phyloP scores from a whole-genome alignment of 2,888 invertebrate species.

The Strigamia maritima region DNA sequence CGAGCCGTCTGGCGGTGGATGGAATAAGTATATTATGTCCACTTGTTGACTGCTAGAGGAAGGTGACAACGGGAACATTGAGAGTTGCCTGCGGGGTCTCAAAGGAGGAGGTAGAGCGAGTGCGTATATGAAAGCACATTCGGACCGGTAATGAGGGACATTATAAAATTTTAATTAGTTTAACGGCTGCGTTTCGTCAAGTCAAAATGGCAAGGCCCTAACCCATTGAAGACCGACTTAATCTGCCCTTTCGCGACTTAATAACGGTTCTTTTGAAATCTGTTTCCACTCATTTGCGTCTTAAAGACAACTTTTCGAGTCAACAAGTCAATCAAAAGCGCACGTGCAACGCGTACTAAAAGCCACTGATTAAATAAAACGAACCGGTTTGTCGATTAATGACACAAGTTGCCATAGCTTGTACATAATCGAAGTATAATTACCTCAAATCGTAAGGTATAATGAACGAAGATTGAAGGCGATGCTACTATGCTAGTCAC shows the following conservation, averaged over 20 bases:
- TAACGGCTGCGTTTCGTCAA: conserved; percentile 4
- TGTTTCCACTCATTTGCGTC: conserved; percentile 4
- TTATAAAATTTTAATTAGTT: conserved; percentile 4
- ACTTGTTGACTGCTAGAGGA: not conserved
- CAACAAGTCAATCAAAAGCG: conserved; percentile 4
- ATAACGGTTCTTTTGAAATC: not conserved
- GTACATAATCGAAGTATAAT: conserved; percentile 4
- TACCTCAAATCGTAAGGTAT: not conserved
- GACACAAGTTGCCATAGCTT: conserved; percentile 4
- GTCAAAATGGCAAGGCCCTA: conserved; percentile 4
- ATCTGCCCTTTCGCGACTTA: conserved; percentile 4
- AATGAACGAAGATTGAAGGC: not conserved
- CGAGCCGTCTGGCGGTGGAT: not conserved
- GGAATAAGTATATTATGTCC: not conserved
- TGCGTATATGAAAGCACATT: not conserved
- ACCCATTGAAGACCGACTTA: not conserved
- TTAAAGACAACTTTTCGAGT: conserved; percentile 4
- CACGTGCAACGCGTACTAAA: not conserved
- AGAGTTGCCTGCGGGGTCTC: conserved; percentile 4
- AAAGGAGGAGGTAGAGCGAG: not conserved
- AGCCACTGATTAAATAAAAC: not conserved
- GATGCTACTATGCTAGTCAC: not conserved
- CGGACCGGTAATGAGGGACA: conserved; percentile 4
- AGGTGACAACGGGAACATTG: not conserved
- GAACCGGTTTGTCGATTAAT: not conserved